Evolutionary conservation across 2,113 vertebrate species (phyloP).

Genomic region (Cyphomyrus discorhynchus): DNA sequence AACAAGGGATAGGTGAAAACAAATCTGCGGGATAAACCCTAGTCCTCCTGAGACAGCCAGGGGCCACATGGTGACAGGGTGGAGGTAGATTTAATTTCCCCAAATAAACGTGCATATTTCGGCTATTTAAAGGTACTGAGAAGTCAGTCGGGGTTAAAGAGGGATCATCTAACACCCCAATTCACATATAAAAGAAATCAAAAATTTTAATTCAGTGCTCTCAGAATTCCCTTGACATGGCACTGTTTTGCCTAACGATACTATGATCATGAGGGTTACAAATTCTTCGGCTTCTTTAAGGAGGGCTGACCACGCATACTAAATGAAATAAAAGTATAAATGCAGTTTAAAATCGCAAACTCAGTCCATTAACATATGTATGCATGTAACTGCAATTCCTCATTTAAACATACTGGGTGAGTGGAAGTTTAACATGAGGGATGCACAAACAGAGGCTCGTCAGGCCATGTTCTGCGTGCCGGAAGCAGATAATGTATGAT

Average conservation of each 20-base stretch:
- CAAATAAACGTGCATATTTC: slow-evolving; percentile 7
- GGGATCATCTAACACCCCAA: neutral
- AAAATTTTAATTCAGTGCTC: slow-evolving; percentile 22
- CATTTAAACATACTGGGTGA: slow-evolving; percentile 36
- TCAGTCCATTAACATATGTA: slow-evolving; percentile 36
- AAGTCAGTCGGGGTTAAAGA: slow-evolving; percentile 15
- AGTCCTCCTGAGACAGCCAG: neutral
- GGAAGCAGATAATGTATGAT: slow-evolving; percentile 40
- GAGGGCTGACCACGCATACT: neutral
- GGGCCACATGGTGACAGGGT: slow-evolving; percentile 19
- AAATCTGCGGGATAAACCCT: neutral
- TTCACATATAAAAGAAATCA: neutral
- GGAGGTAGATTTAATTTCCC: neutral
- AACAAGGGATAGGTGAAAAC: neutral
- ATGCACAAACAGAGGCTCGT: slow-evolving; percentile 21
- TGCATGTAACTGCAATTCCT: slow-evolving; percentile 36
- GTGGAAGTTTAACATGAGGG: neutral
- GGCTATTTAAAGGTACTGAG: neutral
- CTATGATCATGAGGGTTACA: slow-evolving; percentile 12
- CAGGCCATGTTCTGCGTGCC: slow-evolving; percentile 22
- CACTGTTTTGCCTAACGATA: slow-evolving; percentile 19
- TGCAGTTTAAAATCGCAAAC: slow-evolving; percentile 8
- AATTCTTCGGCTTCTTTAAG: slow-evolving; percentile 24
- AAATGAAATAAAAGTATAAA: slow-evolving; percentile 27
- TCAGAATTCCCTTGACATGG: slow-evolving; percentile 13